Evolutionary conservation across 2,888 invertebrate species (phyloP), one percentile per base, ranked within the genome.

Genomic region (Zootermopsis nevadensis): DNA sequence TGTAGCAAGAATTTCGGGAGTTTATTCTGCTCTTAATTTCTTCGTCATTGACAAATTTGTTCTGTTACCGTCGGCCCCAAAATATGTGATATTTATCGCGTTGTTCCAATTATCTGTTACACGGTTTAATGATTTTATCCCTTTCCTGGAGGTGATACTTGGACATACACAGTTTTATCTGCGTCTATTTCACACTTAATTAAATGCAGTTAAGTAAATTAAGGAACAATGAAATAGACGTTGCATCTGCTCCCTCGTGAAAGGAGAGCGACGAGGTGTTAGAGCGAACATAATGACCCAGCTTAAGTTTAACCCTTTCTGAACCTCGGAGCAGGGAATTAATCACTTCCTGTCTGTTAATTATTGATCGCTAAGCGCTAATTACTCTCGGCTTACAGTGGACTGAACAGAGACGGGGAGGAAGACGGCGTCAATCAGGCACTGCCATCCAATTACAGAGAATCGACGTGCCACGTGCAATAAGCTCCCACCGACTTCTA

Each of bases 291-390:
- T 74, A 74, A 33, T 42, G 74, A 42, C 60, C 27, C 60, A 60
- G n/a, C 27, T n/a, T n/a, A n/a, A 60, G 10, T 24, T 19, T 27
- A 38, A 74, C 38, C 74, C 74, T 38, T 38, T 74, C 38, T 35
- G 30, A 24, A 55, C 35, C 55, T 31, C 66, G 66, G 60, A 55
- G 79, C 33, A 79, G 76, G 30, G 76, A 79, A 84, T 84, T 84
- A 84, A 84, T 84, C 84, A 83, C 82, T 83, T 83, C 79, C 81
- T 83, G 83, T 55, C 82, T 66, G 83, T 82, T 84, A 83, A 84
- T 84, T 84, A 84, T 84, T 83, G 84, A 84, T 84, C 84, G 83
- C 82, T 80, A 80, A 42, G 69, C 67, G 76, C 84, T 84, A 83
- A 84, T 84, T 84, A 83, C 82, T 38, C 12, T 77, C 30, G 77